Percentiles rank a stretch among this genome's conserved stretches.
phyloP scores from a whole-genome alignment of 2,797 vertebrate genomes.

The Gallinago stenura region DNA sequence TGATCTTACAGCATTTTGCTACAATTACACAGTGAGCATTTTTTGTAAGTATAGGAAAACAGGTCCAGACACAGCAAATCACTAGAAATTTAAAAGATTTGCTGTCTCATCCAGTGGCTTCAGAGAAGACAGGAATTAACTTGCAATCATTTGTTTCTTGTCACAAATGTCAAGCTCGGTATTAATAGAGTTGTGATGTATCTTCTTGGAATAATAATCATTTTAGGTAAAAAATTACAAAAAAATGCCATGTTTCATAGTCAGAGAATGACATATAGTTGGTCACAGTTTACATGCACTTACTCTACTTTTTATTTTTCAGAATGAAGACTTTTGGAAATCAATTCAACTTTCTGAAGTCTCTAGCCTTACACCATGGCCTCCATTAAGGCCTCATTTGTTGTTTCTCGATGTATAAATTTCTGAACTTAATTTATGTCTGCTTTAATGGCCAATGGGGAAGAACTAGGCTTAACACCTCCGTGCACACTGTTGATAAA shows the following conservation, averaged over 20 bases:
- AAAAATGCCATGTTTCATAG: neutral
- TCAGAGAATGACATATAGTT: neutral
- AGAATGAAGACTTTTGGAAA: neutral
- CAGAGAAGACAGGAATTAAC: neutral
- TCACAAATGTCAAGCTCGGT: neutral
- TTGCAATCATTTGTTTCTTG: constrained; percentile 3
- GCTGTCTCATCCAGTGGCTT: neutral
- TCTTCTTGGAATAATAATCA: constrained; percentile 17
- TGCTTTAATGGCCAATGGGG: neutral
- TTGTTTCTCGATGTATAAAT: constrained; percentile 2
- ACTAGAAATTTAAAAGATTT: neutral
- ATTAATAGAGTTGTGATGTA: neutral
- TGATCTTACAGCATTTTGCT: neutral
- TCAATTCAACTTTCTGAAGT: neutral
- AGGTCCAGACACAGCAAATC: neutral
- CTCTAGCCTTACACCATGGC: neutral
- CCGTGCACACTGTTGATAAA: neutral
- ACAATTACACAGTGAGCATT: neutral
- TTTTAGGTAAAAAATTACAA: neutral
- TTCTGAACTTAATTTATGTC: constrained; percentile 23
- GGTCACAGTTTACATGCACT: neutral
- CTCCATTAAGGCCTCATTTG: neutral
- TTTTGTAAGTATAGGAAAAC: neutral
- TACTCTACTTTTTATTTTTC: neutral
- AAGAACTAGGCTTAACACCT: constrained; percentile 1